Evolutionary conservation across 2,113 vertebrate species (phyloP).

Genomic region (Vanacampus margaritifer): DNA sequence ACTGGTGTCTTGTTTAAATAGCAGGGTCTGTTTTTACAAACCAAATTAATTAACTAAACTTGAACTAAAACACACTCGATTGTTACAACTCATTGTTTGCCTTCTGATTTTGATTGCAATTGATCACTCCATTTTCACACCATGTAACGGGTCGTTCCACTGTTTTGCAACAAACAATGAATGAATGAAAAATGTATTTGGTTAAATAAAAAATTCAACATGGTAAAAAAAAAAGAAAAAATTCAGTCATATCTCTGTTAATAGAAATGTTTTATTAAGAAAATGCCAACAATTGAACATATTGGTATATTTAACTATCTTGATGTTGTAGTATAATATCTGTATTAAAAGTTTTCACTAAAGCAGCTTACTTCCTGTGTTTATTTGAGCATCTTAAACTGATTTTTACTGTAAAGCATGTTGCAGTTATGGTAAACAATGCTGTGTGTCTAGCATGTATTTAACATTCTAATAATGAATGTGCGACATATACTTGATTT

Average conservation of each 20-base stretch:
- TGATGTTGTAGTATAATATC: background rate
- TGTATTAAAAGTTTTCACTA: slow-evolving; percentile 39
- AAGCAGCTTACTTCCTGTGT: background rate
- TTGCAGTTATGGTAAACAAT: background rate
- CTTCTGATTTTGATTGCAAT: background rate
- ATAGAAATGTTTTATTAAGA: slow-evolving; percentile 17
- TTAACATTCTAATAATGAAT: background rate
- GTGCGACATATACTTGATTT: background rate
- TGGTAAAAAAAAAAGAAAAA: too few species aligned
- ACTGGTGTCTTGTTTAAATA: background rate
- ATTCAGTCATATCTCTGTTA: background rate
- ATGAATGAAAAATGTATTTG: too few species aligned
- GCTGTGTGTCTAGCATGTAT: background rate
- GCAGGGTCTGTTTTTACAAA: background rate
- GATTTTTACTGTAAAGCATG: background rate
- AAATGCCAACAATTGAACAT: background rate
- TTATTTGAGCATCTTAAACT: slow-evolving; percentile 2
- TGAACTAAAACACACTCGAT: background rate
- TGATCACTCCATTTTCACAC: slow-evolving; percentile 2
- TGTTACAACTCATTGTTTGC: background rate
- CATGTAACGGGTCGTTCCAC: background rate
- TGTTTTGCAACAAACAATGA: background rate
- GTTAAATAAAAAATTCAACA: too few species aligned
- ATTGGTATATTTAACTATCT: slow-evolving; percentile 14
- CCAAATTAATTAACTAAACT: background rate